These are phyloP conservation scores for Aethina tumida DNA, from an alignment of 1,140 invertebrate genomes.

Conservation along the genomic window DNA sequence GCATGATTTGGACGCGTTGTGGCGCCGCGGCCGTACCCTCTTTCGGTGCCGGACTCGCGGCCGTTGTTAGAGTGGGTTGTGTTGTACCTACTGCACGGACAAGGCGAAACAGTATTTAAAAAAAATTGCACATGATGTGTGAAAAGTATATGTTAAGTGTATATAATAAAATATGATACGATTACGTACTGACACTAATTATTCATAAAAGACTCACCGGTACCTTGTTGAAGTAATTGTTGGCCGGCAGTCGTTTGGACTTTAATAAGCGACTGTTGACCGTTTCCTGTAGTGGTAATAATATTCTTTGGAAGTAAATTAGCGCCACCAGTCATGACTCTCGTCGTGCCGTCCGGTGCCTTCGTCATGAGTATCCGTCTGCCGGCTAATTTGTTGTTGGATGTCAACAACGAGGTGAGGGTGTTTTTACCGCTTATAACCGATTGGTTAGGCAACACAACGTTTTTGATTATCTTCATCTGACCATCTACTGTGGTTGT, in stretches of 20 bases:
- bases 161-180: no score
- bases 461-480: conserved; percentile 50
- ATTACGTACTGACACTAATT: no score
- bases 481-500: conserved; percentile 41
- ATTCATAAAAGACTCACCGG: conserved; percentile 14
- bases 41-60: conserved; percentile 25
- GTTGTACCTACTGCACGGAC: no score
- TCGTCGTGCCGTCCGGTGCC: conserved; percentile 64
- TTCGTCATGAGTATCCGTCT: conserved; percentile 73
- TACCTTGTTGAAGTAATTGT: conserved; percentile 18
- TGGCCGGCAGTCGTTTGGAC: conserved; percentile 24
- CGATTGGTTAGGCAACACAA: conserved; percentile 46
- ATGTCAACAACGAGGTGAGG: conserved; percentile 56
- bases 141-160: no score
- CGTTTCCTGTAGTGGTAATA: conserved; percentile 13
- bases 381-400: conserved; percentile 56
- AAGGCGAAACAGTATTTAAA: background rate
- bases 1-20: conserved; percentile 83
- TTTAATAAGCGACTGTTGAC: conserved; percentile 30
- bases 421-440: conserved; percentile 52
- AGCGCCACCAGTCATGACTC: conserved; percentile 53
- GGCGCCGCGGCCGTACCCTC: conserved; percentile 42
- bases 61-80: conserved; percentile 24
- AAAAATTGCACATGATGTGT: no score
- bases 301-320: conserved; percentile 43